Evolutionary conservation across 2,113 vertebrate genomes (phyloP), one percentile per base, ranked within the genome.

Genomic region (Muntiacus muntjak): DNA sequence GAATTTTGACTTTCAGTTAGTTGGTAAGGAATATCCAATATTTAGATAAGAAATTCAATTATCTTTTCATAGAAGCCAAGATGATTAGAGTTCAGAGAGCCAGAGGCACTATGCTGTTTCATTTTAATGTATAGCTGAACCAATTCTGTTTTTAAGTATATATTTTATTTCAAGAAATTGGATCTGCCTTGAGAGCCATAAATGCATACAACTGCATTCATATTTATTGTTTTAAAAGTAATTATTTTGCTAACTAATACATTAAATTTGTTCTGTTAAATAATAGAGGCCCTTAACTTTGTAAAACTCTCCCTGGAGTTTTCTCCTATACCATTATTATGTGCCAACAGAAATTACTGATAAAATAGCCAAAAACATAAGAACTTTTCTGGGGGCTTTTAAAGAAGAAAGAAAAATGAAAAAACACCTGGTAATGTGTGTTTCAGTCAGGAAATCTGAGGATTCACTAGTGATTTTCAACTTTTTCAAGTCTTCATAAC

Each of bases 11-110:
- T 97, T 94, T 95, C 95, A 97, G 89, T 92, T 95, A 78, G 28
- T 96, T 86, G 91, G 40, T 64, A 76, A 97, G 91, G 93, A 95
- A 9, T 16, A 96, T 76, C 92, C 94, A 83, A 85, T 92, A 90
- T 74, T 98, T 97, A 95, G 97, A 97, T 71, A 96, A 98, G 96
- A 97, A 98, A 98, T 98, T 97, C 97, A 97, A 98, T 97, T 98
- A 92, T 98, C 84, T 97, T 95, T 95, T 92, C 84, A 95, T 1
- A 92, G 98, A 97, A 98, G 91, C 92, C 28, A 89, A 47, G 78
- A 94, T 91, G 92, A 97, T 95, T 97, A 91, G 93, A 97, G 86
- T 43, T 96, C 97, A 50, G 57, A 95, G 60, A 97, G 85, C 71
- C 91, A 79, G 78, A 50, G 95, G 71, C 67, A 91, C 81, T 40